phyloP scores from a whole-genome alignment of 2,113 vertebrate genomes.

The Anarrhichthys ocellatus region DNA sequence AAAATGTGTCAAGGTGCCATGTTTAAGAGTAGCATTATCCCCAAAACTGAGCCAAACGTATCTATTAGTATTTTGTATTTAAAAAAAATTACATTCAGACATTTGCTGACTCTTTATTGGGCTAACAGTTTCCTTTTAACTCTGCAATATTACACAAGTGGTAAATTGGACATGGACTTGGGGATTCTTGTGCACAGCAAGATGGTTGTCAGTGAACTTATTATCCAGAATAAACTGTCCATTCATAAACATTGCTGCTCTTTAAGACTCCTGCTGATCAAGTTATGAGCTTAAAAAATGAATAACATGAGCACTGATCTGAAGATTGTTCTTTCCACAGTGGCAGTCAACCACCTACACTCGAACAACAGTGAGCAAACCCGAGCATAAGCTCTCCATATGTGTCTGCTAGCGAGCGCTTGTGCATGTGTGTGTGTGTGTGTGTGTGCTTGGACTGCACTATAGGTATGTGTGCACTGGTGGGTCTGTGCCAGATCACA shows the following conservation, averaged over 20 bases:
- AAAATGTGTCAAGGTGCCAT: background rate
- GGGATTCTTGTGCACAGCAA: background rate
- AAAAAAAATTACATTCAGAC: background rate
- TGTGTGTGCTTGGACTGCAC: background rate
- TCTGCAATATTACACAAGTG: background rate
- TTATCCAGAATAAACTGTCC: background rate
- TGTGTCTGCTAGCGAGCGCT: background rate
- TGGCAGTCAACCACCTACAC: constrained; percentile 8
- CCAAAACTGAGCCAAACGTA: background rate
- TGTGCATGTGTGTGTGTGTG: constrained; percentile 10
- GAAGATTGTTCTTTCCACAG: background rate
- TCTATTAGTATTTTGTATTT: background rate
- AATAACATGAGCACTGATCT: background rate
- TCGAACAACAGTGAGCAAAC: constrained; percentile 1
- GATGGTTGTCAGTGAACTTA: background rate
- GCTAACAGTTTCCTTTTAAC: background rate
- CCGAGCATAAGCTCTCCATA: constrained; percentile 9
- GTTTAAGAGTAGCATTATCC: background rate
- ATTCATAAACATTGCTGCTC: background rate
- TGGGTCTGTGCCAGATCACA: constrained; percentile 35
- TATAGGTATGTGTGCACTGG: background rate
- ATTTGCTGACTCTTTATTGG: too few species aligned
- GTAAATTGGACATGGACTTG: background rate
- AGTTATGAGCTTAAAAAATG: too few species aligned
- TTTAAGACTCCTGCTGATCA: background rate